Conservation (phyloP, 2,113 vertebrate species). For the Naja naja region DNA sequence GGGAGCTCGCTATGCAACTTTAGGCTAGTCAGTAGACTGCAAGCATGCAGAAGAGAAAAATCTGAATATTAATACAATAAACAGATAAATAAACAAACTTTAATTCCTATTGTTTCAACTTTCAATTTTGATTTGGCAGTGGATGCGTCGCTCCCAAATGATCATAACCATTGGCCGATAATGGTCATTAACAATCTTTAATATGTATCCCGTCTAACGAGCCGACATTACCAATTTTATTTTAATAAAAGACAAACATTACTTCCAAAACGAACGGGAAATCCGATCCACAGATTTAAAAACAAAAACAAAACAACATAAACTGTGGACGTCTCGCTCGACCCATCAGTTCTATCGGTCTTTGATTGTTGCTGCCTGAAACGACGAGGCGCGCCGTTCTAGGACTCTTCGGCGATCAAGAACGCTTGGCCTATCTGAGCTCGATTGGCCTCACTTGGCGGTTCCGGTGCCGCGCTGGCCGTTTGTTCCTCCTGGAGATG, state of each 20-base stretch:
- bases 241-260: neutral
- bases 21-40: neutral
- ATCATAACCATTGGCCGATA: neutral
- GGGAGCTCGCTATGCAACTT: no score
- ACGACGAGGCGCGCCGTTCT: no score
- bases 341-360: neutral
- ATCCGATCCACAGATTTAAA: neutral
- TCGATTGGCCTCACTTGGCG: neutral
- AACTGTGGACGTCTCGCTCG: no score
- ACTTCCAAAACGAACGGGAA: neutral
- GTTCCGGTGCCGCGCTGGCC: conserved; percentile 38
- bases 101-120: neutral
- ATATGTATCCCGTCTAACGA: neutral
- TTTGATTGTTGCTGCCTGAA: neutral
- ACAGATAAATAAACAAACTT: neutral
- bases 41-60: neutral
- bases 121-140: neutral
- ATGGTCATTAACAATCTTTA: neutral
- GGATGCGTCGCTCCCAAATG: neutral
- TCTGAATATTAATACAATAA: neutral
- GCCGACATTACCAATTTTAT: neutral
- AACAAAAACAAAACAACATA: no score
- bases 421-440: neutral
- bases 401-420: neutral
- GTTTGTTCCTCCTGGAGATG: neutral